A percentile compares a stretch with the other conserved stretches of the same genome.
Conservation (phyloP, 2,888 invertebrate species). For the Cyclophora punctaria region DNA sequence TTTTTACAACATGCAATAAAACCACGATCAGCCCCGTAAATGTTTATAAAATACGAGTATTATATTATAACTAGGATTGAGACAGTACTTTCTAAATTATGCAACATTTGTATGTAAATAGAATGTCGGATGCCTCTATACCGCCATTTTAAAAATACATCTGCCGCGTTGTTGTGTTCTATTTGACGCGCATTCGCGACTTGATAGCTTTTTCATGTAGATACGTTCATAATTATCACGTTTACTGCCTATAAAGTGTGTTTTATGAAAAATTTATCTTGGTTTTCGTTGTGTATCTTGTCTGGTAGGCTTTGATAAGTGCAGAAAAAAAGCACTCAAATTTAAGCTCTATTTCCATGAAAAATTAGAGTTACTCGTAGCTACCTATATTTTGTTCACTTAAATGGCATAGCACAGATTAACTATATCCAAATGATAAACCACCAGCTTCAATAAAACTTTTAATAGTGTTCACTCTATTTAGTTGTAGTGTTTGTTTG, state of each 20-base stretch:
- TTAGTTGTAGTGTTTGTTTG: no score
- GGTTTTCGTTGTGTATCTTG: not conserved
- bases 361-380: no score
- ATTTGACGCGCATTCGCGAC: constrained; percentile 55
- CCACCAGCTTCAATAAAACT: no score
- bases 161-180: constrained; percentile 51
- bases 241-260: constrained; percentile 7
- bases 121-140: constrained; percentile 40
- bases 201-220: constrained; percentile 72
- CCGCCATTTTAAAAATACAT: constrained; percentile 64
- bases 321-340: no score
- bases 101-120: constrained; percentile 74
- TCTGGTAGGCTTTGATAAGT: no score
- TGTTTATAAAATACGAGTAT: constrained; percentile 45
- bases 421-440: no score
- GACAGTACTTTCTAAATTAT: constrained; percentile 61
- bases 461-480: no score
- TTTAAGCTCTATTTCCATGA: no score
- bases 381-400: no score
- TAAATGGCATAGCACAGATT: no score
- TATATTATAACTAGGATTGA: constrained; percentile 43
- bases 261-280: not conserved
- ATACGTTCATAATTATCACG: constrained; percentile 33
- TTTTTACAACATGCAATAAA: no score
- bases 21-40: no score